Conservation (phyloP, 2,113 vertebrate species). For the Edolisoma coerulescens region DNA sequence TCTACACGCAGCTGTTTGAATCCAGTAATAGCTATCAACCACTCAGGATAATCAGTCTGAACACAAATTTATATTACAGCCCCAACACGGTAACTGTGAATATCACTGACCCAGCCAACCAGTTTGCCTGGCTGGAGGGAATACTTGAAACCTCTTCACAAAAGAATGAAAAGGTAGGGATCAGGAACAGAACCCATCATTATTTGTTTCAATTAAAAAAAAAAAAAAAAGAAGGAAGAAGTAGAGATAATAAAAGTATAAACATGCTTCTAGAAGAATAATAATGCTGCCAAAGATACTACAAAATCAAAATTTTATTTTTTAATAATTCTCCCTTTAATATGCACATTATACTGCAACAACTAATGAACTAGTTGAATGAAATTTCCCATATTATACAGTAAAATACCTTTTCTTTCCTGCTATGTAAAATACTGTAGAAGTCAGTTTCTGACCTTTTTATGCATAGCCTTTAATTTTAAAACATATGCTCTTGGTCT, state of each 20-base stretch:
- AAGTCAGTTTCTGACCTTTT: not conserved
- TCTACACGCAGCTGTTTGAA: conserved; percentile 87
- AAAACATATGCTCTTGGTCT: not conserved
- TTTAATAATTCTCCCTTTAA: not conserved
- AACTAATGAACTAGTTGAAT: not conserved
- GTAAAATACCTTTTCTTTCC: not conserved
- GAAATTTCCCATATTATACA: not conserved
- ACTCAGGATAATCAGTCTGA: conserved; percentile 89
- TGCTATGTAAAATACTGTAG: not conserved
- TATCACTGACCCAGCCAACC: conserved; percentile 84
- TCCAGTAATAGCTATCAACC: conserved; percentile 28
- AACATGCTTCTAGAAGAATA: not conserved
- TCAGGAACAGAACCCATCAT: not conserved
- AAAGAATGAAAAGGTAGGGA: conserved; percentile 78
- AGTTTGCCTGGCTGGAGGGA: conserved; percentile 80
- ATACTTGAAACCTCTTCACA: conserved; percentile 71
- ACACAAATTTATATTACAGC: conserved; percentile 93
- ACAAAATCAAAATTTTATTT: not conserved
- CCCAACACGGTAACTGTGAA: conserved; percentile 81
- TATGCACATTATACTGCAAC: not conserved
- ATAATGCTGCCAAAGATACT: not conserved
- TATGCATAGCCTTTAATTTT: not conserved
- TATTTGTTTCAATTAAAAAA: not conserved
- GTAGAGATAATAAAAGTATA: not conserved
- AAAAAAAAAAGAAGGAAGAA: not conserved